A percentile compares a stretch with the other conserved stretches of the same genome.
Evolutionary conservation across 2,888 invertebrate genomes (phyloP).

Genomic region (Limnephilus rhombicus): DNA sequence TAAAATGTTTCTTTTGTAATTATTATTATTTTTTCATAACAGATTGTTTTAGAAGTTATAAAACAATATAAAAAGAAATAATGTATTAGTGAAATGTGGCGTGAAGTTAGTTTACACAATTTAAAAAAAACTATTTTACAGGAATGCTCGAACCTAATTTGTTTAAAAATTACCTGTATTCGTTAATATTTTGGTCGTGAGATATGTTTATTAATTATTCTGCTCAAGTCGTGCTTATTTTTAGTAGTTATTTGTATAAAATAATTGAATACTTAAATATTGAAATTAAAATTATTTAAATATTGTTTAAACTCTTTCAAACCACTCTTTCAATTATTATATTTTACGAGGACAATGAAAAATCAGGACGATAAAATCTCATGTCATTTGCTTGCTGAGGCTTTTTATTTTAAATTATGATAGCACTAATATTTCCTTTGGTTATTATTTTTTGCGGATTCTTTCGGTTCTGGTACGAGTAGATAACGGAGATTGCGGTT

Average conservation of each 20-base stretch:
- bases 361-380: not conserved
- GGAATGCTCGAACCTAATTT: slow-evolving; percentile 5
- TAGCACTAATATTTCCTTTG: not conserved
- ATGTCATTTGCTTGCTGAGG: not conserved
- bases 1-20: too few species aligned
- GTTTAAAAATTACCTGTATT: slow-evolving; percentile 36
- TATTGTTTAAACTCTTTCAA: not conserved
- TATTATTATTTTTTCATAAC: not conserved
- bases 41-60: not conserved
- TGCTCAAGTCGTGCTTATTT: not conserved
- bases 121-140: not conserved
- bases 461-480: not conserved
- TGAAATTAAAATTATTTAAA: not conserved
- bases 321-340: not conserved
- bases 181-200: slow-evolving; percentile 20
- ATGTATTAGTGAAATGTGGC: too few species aligned
- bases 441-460: not conserved
- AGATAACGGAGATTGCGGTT: not conserved
- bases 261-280: too few species aligned
- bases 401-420: not conserved
- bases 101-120: too few species aligned
- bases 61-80: too few species aligned
- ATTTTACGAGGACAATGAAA: too few species aligned
- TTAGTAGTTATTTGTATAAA: too few species aligned
- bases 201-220: slow-evolving; percentile 13